Percentiles rank a stretch among this genome's conserved stretches.
phyloP scores from a whole-genome alignment of 2,113 vertebrate genomes.

The Crotalus helleri region DNA sequence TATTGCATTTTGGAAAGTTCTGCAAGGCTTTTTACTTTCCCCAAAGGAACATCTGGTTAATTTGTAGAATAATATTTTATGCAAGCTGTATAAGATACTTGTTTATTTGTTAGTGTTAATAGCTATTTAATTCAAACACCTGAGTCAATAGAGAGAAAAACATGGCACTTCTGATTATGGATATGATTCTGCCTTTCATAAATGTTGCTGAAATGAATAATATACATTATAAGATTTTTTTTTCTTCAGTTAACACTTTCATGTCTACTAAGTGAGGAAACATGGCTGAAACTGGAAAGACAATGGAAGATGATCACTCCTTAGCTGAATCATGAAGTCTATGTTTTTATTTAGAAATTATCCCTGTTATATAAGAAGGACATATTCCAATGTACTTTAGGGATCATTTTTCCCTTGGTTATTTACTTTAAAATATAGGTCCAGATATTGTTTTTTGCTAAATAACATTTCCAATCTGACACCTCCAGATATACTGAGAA shows the following conservation, averaged over 20 bases:
- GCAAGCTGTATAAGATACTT: slow-evolving; percentile 8
- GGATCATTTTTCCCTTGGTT: not conserved
- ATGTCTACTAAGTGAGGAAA: not conserved
- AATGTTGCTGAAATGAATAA: not conserved
- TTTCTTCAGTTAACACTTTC: not conserved
- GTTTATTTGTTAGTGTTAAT: slow-evolving; percentile 28
- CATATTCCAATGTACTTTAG: not conserved
- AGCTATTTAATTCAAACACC: slow-evolving; percentile 13
- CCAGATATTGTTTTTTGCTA: not conserved
- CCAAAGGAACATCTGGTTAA: slow-evolving; percentile 23
- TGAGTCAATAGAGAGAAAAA: slow-evolving; percentile 18
- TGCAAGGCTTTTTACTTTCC: slow-evolving; percentile 3
- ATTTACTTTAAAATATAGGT: not conserved
- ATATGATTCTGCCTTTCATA: slow-evolving; percentile 5
- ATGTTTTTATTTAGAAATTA: not conserved
- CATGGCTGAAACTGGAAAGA: not conserved
- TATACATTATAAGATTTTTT: not conserved
- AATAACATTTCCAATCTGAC: not conserved
- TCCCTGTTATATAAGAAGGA: not conserved
- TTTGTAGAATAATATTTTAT: slow-evolving; percentile 20
- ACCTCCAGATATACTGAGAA: not conserved
- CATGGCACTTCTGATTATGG: not conserved
- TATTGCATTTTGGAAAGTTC: not conserved
- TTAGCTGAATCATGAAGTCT: not conserved
- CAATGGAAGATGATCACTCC: not conserved